Percentiles rank a stretch among this genome's conserved stretches.
Conservation (phyloP, 2,888 invertebrate genomes). For the Hemistola chrysoprasaria region DNA sequence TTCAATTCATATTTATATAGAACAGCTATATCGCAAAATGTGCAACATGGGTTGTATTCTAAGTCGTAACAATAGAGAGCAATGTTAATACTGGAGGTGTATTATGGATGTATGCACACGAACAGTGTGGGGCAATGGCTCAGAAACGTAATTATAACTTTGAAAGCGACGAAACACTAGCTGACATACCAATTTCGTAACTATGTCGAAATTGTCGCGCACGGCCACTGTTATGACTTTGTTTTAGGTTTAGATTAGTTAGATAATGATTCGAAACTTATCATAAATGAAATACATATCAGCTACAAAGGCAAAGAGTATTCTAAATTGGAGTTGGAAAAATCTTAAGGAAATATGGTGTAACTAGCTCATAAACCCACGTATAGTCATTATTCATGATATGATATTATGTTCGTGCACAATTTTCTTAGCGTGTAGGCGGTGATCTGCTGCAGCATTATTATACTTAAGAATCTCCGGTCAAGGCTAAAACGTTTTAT, state of each 20-base stretch:
- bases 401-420: slow-evolving; percentile 21
- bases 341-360: too few species aligned
- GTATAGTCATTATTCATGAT: slow-evolving; percentile 6
- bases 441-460: slow-evolving; percentile 31
- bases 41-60: neutral
- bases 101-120: slow-evolving; percentile 7
- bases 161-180: slow-evolving; percentile 26
- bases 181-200: slow-evolving; percentile 26
- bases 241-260: slow-evolving; percentile 4
- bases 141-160: slow-evolving; percentile 32
- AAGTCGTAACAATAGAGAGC: slow-evolving; percentile 7
- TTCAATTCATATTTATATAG: too few species aligned
- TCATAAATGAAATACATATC: too few species aligned
- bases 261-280: neutral
- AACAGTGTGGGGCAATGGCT: slow-evolving; percentile 21
- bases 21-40: too few species aligned
- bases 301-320: too few species aligned
- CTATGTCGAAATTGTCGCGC: slow-evolving; percentile 18
- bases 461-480: slow-evolving; percentile 34
- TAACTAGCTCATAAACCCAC: too few species aligned
- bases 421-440: slow-evolving; percentile 37
- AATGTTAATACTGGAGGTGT: slow-evolving; percentile 17
- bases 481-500: slow-evolving; percentile 38
- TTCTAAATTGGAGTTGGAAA: too few species aligned
- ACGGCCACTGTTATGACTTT: slow-evolving; percentile 3